Evolutionary conservation across 1,140 invertebrate species (phyloP).

Genomic region (Drosophila trapezifrons): DNA sequence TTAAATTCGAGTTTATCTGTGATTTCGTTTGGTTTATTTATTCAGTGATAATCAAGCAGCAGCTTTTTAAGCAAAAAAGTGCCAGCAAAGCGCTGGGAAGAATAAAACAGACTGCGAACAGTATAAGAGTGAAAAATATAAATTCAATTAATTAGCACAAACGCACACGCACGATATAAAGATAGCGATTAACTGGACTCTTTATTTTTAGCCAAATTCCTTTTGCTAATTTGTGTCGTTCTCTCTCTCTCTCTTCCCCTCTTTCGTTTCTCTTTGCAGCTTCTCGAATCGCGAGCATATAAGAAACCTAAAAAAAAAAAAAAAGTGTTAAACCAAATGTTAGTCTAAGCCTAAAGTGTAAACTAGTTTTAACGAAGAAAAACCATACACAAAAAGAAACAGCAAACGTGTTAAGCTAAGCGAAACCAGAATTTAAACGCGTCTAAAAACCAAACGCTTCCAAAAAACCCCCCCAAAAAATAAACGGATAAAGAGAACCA

Average conservation of each 20-base stretch:
- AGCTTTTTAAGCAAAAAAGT: slow-evolving; percentile 35
- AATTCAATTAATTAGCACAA: slow-evolving; percentile 25
- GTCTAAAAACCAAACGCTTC: slow-evolving; percentile 57
- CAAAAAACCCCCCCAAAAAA: slow-evolving; percentile 23
- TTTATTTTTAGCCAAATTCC: slow-evolving; percentile 34
- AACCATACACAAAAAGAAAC: slow-evolving; percentile 16
- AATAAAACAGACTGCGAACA: slow-evolving; percentile 19
- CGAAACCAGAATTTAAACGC: slow-evolving; percentile 44
- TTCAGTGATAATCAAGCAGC: slow-evolving; percentile 64
- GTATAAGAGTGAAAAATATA: slow-evolving; percentile 12
- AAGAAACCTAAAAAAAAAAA: slow-evolving; percentile 42
- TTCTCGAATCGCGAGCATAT: slow-evolving; percentile 54
- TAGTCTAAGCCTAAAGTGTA: slow-evolving; percentile 79
- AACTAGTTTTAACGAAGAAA: slow-evolving; percentile 61
- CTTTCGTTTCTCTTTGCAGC: slow-evolving; percentile 67
- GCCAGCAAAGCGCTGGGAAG: slow-evolving; percentile 34
- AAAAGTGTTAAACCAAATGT: slow-evolving; percentile 77
- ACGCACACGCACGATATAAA: slow-evolving; percentile 4
- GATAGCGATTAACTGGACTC: slow-evolving; percentile 27
- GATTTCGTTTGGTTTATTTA: slow-evolving; percentile 52
- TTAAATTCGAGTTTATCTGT: slow-evolving; percentile 55
- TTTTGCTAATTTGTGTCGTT: slow-evolving; percentile 39
- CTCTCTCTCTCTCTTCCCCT: slow-evolving; percentile 28
- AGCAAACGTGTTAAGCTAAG: slow-evolving; percentile 24
- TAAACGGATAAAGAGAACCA: slow-evolving; percentile 14